phyloP scores from a whole-genome alignment of 1,140 invertebrate species.

The Tenebrio molitor region DNA sequence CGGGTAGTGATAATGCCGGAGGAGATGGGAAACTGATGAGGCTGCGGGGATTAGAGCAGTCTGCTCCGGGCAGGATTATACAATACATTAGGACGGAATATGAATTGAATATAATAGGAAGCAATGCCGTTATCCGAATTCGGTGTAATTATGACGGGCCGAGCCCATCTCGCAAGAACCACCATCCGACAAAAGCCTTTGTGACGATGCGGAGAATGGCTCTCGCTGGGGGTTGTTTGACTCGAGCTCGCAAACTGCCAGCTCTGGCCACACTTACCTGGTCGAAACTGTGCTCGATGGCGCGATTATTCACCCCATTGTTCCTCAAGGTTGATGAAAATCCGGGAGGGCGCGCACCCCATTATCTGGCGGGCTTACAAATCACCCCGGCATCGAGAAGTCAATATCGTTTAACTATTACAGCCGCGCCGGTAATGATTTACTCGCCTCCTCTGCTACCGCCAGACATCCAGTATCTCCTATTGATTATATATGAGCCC shows the following conservation, averaged over 20 bases:
- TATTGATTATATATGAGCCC: conserved; percentile 63
- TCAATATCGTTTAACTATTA: conserved; percentile 58
- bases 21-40: conserved; percentile 60
- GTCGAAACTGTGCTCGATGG: conserved; percentile 46
- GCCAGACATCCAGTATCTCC: conserved; percentile 61
- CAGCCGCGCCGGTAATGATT: conserved; percentile 58
- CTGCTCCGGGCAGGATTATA: conserved; percentile 52
- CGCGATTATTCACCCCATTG: conserved; percentile 56
- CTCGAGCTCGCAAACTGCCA: background rate
- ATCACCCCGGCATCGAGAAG: conserved; percentile 55
- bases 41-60: conserved; percentile 52
- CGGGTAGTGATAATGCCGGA: conserved; percentile 57
- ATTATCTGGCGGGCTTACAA: conserved; percentile 55
- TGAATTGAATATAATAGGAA: conserved; percentile 57
- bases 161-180: background rate
- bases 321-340: conserved; percentile 56
- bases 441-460: conserved; percentile 55
- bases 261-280: conserved; percentile 35
- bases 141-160: conserved; percentile 20
- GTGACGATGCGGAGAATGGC: conserved; percentile 7
- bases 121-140: conserved; percentile 47
- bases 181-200: conserved; percentile 15
- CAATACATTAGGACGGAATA: conserved; percentile 57
- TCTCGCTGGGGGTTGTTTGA: conserved; percentile 19
- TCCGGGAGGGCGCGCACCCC: conserved; percentile 46